Evolutionary conservation across 2,888 invertebrate genomes (phyloP).

Genomic region (Embidobia sp.): DNA sequence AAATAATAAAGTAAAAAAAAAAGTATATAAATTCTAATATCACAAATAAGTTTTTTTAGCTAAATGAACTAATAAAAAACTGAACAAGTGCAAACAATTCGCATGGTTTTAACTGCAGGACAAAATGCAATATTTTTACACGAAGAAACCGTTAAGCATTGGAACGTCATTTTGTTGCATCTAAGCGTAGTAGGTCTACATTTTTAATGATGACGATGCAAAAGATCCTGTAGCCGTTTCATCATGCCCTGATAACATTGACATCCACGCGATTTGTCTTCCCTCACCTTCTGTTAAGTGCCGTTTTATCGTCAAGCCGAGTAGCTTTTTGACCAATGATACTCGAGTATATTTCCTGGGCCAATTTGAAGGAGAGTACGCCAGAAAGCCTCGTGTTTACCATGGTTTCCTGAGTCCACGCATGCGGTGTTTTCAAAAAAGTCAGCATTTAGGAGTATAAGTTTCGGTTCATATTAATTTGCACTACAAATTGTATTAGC

Average conservation of each 20-base stretch:
- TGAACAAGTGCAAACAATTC: too few relatives aligned
- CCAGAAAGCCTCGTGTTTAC: conserved; percentile 55
- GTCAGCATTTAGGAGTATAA: conserved; percentile 43
- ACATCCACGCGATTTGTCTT: conserved; percentile 78
- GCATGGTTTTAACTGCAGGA: too few relatives aligned
- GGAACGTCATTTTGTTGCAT: too few relatives aligned
- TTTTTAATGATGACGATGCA: conserved; percentile 13
- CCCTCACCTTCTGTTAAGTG: conserved; percentile 69
- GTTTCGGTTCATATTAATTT: not conserved
- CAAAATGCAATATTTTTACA: too few relatives aligned
- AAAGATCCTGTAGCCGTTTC: conserved; percentile 12
- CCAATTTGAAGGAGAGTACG: conserved; percentile 61
- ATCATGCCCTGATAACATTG: conserved; percentile 74
- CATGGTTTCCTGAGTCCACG: conserved; percentile 76
- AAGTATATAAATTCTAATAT: too few relatives aligned
- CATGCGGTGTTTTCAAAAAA: conserved; percentile 73
- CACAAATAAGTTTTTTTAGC: too few relatives aligned
- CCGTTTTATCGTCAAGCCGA: conserved; percentile 71
- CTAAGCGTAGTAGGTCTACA: not conserved
- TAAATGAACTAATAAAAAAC: too few relatives aligned
- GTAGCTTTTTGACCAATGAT: conserved; percentile 69
- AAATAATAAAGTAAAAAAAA: too few relatives aligned
- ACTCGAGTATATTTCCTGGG: conserved; percentile 41
- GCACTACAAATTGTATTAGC: too few relatives aligned
- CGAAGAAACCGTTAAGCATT: too few relatives aligned